Conservation (phyloP, 2,113 vertebrate genomes). For the Acrocephalus arundinaceus region DNA sequence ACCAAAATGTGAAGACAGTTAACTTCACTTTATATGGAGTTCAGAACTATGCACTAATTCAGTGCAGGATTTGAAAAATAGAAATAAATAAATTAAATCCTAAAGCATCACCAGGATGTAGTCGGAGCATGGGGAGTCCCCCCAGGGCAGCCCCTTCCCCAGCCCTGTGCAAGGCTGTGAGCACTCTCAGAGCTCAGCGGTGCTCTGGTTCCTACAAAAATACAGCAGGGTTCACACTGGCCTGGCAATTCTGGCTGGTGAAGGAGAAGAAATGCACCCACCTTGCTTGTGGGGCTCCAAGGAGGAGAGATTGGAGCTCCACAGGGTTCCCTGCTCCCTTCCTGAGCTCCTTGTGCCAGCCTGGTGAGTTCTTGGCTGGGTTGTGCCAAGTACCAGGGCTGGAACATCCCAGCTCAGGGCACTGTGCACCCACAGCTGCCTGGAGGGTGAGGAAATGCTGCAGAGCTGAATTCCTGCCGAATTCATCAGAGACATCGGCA, state of each 20-base stretch:
- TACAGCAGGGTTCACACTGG: too few relatives aligned
- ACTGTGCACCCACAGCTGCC: not conserved
- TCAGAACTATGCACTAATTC: not conserved
- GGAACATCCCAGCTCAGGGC: not conserved
- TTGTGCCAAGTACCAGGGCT: not conserved
- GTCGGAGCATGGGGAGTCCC: fast-evolving
- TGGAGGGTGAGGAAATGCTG: not conserved
- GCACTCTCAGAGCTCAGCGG: not conserved
- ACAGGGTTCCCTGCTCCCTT: not conserved
- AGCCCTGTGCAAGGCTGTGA: not conserved
- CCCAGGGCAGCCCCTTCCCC: not conserved
- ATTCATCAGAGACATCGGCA: not conserved
- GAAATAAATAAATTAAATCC: not conserved
- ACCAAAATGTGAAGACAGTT: not conserved
- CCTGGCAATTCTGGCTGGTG: not conserved
- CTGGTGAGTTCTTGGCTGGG: not conserved
- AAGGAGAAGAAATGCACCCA: not conserved
- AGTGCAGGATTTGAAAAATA: not conserved
- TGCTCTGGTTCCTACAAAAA: not conserved
- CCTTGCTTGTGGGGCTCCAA: not conserved
- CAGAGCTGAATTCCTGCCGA: not conserved
- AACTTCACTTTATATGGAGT: not conserved
- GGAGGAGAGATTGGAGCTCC: not conserved
- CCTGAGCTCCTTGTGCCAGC: not conserved
- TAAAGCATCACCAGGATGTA: not conserved